A percentile compares a stretch with the other conserved stretches of the same genome.
phyloP scores from a whole-genome alignment of 2,797 vertebrate genomes.

The Labroides dimidiatus region DNA sequence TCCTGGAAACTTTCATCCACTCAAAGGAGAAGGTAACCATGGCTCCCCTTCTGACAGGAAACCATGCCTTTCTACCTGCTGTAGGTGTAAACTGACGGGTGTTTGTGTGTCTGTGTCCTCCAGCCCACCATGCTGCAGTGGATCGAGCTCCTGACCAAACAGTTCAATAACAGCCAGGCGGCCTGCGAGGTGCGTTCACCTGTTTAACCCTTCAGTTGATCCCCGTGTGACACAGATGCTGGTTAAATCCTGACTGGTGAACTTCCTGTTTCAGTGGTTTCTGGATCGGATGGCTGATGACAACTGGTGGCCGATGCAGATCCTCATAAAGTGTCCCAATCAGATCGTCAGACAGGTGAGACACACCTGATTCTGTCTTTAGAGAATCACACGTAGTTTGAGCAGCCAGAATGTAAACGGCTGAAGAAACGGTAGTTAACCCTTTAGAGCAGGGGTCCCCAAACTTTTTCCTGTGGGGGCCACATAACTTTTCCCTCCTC shows the following conservation, averaged over 20 bases:
- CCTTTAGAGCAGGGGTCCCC: no score
- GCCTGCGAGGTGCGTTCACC: constrained; percentile 94
- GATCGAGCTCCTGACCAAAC: constrained; percentile 98
- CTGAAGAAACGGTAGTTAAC: no score
- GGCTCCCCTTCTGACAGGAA: accelerated
- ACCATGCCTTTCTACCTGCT: not conserved
- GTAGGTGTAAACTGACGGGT: accelerated
- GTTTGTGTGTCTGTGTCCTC: not conserved
- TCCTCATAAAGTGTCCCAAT: constrained; percentile 99
- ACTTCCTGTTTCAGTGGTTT: constrained; percentile 90
- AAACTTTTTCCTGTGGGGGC: no score
- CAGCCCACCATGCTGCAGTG: constrained; percentile 99
- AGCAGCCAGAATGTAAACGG: no score
- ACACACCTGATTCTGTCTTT: no score
- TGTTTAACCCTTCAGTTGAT: no score
- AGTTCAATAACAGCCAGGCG: constrained; percentile 99
- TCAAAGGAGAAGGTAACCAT: constrained; percentile 96
- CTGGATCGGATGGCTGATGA: constrained; percentile 99
- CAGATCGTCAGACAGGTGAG: constrained; percentile 98
- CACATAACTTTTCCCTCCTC: no score
- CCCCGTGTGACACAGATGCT: no score
- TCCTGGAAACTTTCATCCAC: constrained; percentile 98
- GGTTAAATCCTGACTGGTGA: no score
- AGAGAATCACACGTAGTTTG: no score
- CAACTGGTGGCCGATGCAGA: constrained; percentile 99